Base-by-base conservation (phyloP, 2,888 invertebrate species). In the Podotricha telesiphe region DNA sequence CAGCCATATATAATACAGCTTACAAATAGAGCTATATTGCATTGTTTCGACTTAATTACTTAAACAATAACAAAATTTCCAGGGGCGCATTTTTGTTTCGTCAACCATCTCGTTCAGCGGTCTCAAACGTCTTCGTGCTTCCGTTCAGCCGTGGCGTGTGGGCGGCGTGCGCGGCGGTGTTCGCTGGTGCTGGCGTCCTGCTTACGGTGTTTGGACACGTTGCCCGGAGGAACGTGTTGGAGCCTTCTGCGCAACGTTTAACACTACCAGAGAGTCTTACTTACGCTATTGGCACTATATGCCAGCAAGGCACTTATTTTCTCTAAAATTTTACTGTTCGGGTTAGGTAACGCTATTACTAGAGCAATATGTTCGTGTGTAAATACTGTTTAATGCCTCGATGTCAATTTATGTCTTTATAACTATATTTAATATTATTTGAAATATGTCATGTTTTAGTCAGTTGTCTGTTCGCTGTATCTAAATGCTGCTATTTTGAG, bases 71-170 rank as follows among this genome's bases (percentile, higher is more conserved):
- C n/a, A n/a, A n/a, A 10, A 63, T 0, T 72, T 75, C 53, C 79
- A 94, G 95, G 28, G 91, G 94, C 0, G 90, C 94, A 3, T 92
- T 95, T 67, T 89, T 95, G 79, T 95, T 95, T 82, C 93, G 94
- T 0, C 95, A 95, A 80, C 95, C 95, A 1, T 86, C 94, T 2
- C 88, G 94, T 17, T 94, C 95, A 0, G 92, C 94, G 0, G 94
- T 95, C 47, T 87, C 91, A 47, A 95, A 95, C 81, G 94, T 95
- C 73, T 95, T 94, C 81, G 78, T 93, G 56, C 84, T 94, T 81
- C 95, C 95, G 63, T 95, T 95, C 82, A 88, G 90, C 73, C 76
- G 81, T 69, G 92, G 93, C 71, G 95, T 95, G 74, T 95, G 95
- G 95, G 77, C 87, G 22, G 89, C 86, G 19, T 68, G 77, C 67